Conservation (phyloP, 2,888 invertebrate species). For the Pristionchus mayeri region DNA sequence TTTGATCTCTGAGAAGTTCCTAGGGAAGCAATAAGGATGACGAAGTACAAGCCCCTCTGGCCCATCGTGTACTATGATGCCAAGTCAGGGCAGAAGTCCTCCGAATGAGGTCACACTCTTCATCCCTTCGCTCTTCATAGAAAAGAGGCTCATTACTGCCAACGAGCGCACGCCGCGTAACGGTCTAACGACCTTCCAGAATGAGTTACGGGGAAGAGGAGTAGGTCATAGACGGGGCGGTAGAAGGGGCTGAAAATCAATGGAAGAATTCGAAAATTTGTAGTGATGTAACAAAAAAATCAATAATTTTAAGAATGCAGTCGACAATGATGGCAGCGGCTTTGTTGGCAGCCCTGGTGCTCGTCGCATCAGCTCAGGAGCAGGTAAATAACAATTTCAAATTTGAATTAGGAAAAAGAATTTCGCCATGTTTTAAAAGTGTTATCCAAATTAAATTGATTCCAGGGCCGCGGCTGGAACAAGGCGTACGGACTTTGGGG, state of each 20-base stretch:
- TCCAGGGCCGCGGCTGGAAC: constrained; percentile 49
- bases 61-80: too few relatives aligned
- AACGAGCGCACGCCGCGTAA: not conserved
- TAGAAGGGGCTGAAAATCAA: not conserved
- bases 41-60: too few relatives aligned
- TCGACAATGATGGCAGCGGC: not conserved
- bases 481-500: constrained; percentile 47
- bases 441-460: too few relatives aligned
- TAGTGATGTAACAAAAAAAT: too few relatives aligned
- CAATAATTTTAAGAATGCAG: constrained; percentile 7
- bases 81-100: too few relatives aligned
- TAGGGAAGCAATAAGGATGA: too few relatives aligned
- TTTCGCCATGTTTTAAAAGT: too few relatives aligned
- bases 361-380: constrained; percentile 8
- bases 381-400: not conserved
- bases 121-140: too few relatives aligned
- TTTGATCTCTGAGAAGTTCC: too few relatives aligned
- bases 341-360: not conserved
- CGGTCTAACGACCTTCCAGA: constrained; percentile 23
- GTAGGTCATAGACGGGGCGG: not conserved
- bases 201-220: not conserved
- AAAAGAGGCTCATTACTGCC: constrained; percentile 2
- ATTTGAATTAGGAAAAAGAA: too few relatives aligned
- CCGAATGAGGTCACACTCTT: too few relatives aligned
- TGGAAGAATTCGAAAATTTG: not conserved